Evolutionary conservation across 2,797 vertebrate genomes (phyloP).

Genomic region (Toxotes lorentzi): DNA sequence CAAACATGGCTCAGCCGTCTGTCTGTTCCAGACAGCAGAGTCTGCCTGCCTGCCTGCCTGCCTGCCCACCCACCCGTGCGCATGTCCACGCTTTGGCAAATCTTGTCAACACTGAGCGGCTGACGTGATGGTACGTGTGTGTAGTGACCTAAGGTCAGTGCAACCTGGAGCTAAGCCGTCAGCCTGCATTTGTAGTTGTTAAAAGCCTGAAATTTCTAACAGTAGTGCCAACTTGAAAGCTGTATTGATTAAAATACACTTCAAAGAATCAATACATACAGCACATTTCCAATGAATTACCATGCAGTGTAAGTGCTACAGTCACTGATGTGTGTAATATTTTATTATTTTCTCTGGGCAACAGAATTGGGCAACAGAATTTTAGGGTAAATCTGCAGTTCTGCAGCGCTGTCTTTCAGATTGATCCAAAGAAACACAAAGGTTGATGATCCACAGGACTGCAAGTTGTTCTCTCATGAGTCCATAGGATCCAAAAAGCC

Average conservation of each 20-base stretch:
- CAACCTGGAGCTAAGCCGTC: constrained; percentile 48
- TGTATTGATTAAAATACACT: not conserved
- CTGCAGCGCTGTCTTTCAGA: not conserved
- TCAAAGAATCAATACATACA: not conserved
- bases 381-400: not conserved
- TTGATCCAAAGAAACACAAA: constrained; percentile 8
- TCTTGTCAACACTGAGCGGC: constrained; percentile 54
- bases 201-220: not conserved
- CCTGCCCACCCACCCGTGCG: constrained; percentile 23
- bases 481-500: constrained; percentile 25
- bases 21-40: constrained; percentile 71
- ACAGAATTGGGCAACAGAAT: not conserved
- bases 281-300: not conserved
- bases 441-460: not conserved
- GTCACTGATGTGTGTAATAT: not conserved
- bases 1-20: constrained; percentile 63
- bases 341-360: too few relatives aligned
- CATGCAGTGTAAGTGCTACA: constrained; percentile 9
- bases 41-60: constrained; percentile 45
- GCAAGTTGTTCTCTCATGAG: not conserved
- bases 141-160: constrained; percentile 52
- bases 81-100: constrained; percentile 62
- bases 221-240: not conserved
- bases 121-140: constrained; percentile 50
- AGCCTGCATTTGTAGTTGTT: constrained; percentile 5